Conservation (phyloP, 2,888 invertebrate species). For the Megaustenia siamemsis region DNA sequence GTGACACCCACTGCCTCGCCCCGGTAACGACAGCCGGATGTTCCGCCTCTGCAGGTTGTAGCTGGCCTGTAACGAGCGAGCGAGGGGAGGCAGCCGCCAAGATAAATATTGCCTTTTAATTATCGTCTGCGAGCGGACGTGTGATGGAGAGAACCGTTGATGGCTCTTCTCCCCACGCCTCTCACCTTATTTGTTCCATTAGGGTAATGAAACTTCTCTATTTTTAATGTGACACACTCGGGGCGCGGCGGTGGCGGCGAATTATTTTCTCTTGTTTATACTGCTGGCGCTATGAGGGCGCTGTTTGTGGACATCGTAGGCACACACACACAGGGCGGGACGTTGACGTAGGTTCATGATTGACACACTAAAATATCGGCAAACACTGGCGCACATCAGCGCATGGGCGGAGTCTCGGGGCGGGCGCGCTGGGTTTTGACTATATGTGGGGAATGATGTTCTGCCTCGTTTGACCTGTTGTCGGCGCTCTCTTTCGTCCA, state of each 20-base stretch:
- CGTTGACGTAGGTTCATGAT: no score
- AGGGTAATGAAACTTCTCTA: neutral
- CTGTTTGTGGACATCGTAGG: no score
- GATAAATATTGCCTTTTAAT: constrained; percentile 40
- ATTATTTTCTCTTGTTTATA: no score
- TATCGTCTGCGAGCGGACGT: constrained; percentile 2
- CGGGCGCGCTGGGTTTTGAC: no score
- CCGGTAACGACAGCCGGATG: neutral
- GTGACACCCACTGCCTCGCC: neutral
- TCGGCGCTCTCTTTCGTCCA: no score
- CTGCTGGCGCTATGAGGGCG: no score
- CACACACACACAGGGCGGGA: no score
- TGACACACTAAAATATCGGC: no score
- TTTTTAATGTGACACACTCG: neutral
- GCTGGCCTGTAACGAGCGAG: constrained; percentile 12
- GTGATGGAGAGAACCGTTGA: neutral
- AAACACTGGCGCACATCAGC: no score
- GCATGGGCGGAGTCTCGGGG: no score
- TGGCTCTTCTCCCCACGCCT: neutral
- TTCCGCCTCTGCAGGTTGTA: neutral
- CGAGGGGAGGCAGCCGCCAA: neutral
- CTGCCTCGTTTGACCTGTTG: no score
- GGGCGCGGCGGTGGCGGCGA: neutral
- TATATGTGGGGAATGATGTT: no score
- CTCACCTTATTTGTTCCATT: constrained; percentile 10